These are phyloP conservation scores for Calycopis cecrops DNA, from an alignment of 1,140 invertebrate species.

Conservation along the genomic window DNA sequence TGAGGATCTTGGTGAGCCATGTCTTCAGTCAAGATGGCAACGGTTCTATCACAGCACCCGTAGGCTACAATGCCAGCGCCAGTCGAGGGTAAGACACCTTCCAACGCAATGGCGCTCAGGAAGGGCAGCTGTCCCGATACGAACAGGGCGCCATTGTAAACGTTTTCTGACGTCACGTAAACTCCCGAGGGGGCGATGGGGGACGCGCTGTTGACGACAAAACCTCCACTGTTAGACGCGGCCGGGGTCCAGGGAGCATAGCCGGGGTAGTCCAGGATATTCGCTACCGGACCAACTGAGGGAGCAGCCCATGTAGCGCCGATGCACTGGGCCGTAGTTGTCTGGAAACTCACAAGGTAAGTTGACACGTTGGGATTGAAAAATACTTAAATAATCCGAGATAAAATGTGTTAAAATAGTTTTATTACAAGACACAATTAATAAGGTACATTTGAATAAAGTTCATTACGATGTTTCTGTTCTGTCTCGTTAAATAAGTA, in stretches of 20 bases:
- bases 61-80: slow-evolving; percentile 40
- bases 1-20: slow-evolving; percentile 8
- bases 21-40: slow-evolving; percentile 30
- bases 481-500: too few species aligned
- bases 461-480: too few species aligned
- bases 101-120: slow-evolving; percentile 34
- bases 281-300: not conserved
- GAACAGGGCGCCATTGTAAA: slow-evolving; percentile 31
- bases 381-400: too few species aligned
- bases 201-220: slow-evolving; percentile 25
- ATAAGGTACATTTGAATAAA: not conserved
- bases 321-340: not conserved
- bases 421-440: too few species aligned
- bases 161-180: slow-evolving; percentile 34
- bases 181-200: slow-evolving; percentile 33
- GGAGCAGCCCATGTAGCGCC: not conserved
- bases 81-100: slow-evolving; percentile 34
- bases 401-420: too few species aligned
- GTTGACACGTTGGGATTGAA: too few species aligned
- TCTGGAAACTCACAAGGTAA: not conserved
- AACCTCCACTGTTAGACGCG: slow-evolving; percentile 27
- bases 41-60: slow-evolving; percentile 32
- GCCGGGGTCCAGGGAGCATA: slow-evolving; percentile 5
- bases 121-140: slow-evolving; percentile 36
- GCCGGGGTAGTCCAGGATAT: slow-evolving; percentile 2